Evolutionary conservation across 2,797 vertebrate species (phyloP), one percentile per base, ranked within the genome.

Genomic region (Mus minutoides): DNA sequence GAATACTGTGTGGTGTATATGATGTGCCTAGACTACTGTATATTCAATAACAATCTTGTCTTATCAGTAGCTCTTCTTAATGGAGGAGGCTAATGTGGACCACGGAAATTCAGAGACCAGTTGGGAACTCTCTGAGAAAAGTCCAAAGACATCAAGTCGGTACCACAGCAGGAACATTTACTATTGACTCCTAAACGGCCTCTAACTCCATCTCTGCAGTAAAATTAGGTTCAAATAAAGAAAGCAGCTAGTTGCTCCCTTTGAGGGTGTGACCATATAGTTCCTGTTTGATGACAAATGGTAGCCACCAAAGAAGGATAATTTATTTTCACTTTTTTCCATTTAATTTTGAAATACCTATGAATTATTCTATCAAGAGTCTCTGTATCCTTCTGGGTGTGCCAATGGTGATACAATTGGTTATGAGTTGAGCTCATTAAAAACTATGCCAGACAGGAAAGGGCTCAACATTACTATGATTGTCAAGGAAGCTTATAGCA

Each of bases 151-250:
- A 83, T 43, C 2, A 1, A 34, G 19, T 22, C 34, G 37, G 34
- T 71, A 84, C 0, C 31, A 40, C 8, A 73, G 4, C 12, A 56
- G 7, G 21, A 5, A 46, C 29, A 76, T 54, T 92, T 91, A 17
- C 60, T 82, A 89, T 10, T 71, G 31, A 92, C 34, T 92, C 37
- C 31, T 43, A 84, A 26, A 58, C 58, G 88, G 67, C 82, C 73
- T 79, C 21, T 62, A 90, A 78, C 17, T 95, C 8, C 19, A 58
- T 54, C 89, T 92, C n/a, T 54, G 31, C 29, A 76, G 56, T 97
- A 86, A 94, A 96, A 79, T 88, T 88, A 78, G 76, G 31, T 58
- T 92, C 89, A 52, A 96, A 71, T 86, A 87, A 88, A 93, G 73
- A 88, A 21, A 6, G 0, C 46, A 69, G 17, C 26, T 60, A 37